Base-by-base conservation (phyloP, 2,797 vertebrate species). In the Labroides dimidiatus region DNA sequence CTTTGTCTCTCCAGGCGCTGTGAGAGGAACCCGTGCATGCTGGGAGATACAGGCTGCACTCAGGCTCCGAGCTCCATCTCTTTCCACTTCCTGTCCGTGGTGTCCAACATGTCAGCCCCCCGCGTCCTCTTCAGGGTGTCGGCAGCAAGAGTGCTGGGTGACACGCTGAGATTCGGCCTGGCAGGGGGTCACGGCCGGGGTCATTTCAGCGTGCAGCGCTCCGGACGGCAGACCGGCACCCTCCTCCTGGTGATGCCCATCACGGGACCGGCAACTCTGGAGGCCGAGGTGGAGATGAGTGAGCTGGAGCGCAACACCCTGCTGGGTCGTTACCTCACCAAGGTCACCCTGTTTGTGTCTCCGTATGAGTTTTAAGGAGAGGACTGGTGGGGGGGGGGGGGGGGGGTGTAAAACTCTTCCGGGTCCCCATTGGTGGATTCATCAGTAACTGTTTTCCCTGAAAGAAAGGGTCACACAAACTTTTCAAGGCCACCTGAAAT, bases 261-360 rank as follows among this genome's bases (percentile, higher is more conserved):
- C 33, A 44, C n/a, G 0, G 96, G 96, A 1, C 95, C 95, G 0
- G 87, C 91, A 30, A 85, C 81, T 0, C 83, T 97, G 81, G 90
- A 95, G 82, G 94, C 93, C 0, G 94, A 96, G 56, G 91, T 96
- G 87, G 95, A 97, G 87, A 96, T 97, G 95, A 95, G 92, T 0
- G 94, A 96, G 69, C 89, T 95, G 83, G 92, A 95, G 68, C 81
- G 7, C 30, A 85, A 85, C 69, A 33, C 72, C 1, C 78, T 95
- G 55, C 89, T 96, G 68, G 95, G 94, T 2, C 94, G 94, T 59
- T 96, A 96, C 74, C 68, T 97, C 77, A 96, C 96, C 67, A 95
- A 91, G 69, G 92, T 96, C 80, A 95, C 93, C 0, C 68, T 87
- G 57, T 94, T 95, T 1, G 94, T 97, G 11, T 96, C 96, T 0